A percentile compares a stretch with the other conserved stretches of the same genome.
Conservation (phyloP, 2,888 invertebrate species). For the Netelia virgata region DNA sequence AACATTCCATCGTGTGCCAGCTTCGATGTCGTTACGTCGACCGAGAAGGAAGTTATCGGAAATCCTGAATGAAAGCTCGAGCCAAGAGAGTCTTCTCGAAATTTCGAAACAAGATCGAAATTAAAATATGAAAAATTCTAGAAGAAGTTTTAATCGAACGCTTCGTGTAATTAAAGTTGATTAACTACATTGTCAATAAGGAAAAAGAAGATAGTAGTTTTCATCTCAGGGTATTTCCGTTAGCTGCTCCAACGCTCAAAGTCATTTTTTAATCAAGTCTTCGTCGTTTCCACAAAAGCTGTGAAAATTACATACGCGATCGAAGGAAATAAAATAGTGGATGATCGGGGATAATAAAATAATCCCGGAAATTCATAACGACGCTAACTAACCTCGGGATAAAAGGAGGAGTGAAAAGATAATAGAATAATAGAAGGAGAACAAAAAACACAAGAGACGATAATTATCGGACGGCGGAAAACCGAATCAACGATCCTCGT, state of each 20-base stretch:
- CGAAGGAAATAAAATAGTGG: not conserved
- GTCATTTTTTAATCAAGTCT: not conserved
- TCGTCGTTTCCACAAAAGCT: not conserved
- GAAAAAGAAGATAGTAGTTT: not conserved
- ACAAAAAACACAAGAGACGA: not conserved
- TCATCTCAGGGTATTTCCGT: not conserved
- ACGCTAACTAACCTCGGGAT: not conserved
- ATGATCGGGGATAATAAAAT: not conserved
- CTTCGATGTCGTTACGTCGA: too few relatives aligned
- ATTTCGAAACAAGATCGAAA: too few relatives aligned
- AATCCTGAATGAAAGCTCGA: too few relatives aligned
- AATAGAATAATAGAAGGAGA: slow-evolving; percentile 8
- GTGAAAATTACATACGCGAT: not conserved
- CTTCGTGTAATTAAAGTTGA: not conserved
- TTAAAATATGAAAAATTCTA: too few relatives aligned
- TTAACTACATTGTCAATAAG: not conserved
- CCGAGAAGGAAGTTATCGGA: too few relatives aligned
- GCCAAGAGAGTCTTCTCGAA: too few relatives aligned
- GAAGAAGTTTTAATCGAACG: too few relatives aligned
- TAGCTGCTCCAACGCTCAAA: not conserved
- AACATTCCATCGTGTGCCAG: too few relatives aligned
- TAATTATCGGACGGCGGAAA: not conserved
- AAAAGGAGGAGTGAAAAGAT: not conserved
- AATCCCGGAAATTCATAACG: too few relatives aligned
- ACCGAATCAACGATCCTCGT: not conserved